A percentile compares a stretch with the other conserved stretches of the same genome.
These are phyloP conservation scores for Enteromius mattozi DNA, from an alignment of 2,797 vertebrate genomes.

Conservation along the genomic window DNA sequence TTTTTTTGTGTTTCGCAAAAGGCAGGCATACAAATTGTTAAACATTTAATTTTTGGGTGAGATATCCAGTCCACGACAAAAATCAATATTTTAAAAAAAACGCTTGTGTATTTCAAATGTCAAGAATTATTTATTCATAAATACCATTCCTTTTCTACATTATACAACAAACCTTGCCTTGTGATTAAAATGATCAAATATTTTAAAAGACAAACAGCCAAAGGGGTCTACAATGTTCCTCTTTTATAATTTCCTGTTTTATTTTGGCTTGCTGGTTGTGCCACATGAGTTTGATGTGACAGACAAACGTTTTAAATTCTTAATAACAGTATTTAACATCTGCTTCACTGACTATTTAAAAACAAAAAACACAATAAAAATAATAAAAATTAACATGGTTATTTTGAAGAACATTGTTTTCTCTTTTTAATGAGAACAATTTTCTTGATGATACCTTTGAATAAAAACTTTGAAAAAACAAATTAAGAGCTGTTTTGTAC, in stretches of 20 bases:
- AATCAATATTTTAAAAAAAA: not conserved
- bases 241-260: not conserved
- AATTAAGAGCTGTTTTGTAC: not conserved
- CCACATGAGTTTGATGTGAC: not conserved
- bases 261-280: not conserved
- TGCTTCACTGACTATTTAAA: not conserved
- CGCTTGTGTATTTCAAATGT: not conserved
- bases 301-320: not conserved
- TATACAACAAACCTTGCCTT: not conserved
- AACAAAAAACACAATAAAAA: not conserved
- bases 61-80: not conserved
- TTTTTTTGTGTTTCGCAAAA: not conserved
- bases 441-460: not conserved
- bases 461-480: not conserved
- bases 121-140: not conserved
- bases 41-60: not conserved
- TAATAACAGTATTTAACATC: not conserved
- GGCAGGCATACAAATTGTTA: not conserved
- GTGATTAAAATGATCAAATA: not conserved
- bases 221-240: not conserved
- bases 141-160: not conserved
- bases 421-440: not conserved
- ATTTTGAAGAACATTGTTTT: not conserved
- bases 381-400: not conserved
- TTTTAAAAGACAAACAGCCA: not conserved